Conservation (phyloP, 2,888 invertebrate species). For the Drosophila pegasa region DNA sequence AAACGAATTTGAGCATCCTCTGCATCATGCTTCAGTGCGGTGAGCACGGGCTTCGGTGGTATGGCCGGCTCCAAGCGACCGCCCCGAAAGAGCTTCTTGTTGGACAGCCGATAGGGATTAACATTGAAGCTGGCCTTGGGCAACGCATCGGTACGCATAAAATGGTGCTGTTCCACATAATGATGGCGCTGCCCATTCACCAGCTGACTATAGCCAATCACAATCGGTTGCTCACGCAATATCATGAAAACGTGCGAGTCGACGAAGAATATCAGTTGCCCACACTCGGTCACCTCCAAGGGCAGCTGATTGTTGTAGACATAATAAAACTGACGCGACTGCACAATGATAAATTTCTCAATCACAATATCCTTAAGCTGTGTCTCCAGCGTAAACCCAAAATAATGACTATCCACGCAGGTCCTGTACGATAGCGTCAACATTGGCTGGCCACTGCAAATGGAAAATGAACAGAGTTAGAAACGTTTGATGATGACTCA, state of each 20-base stretch:
- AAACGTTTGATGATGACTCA: not conserved
- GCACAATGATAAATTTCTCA: slow-evolving; percentile 81
- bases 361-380: slow-evolving; percentile 63
- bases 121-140: slow-evolving; percentile 69
- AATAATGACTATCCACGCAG: slow-evolving; percentile 80
- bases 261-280: slow-evolving; percentile 71
- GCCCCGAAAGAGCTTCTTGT: slow-evolving; percentile 43
- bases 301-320: slow-evolving; percentile 74
- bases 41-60: slow-evolving; percentile 49
- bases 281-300: slow-evolving; percentile 49
- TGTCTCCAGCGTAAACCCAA: slow-evolving; percentile 79
- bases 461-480: not conserved
- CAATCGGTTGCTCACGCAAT: slow-evolving; percentile 78
- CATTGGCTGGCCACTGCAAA: slow-evolving; percentile 62
- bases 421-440: slow-evolving; percentile 73
- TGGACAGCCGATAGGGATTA: slow-evolving; percentile 67
- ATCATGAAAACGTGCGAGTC: slow-evolving; percentile 81
- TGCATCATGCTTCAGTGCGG: slow-evolving; percentile 52
- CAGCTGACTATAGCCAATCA: slow-evolving; percentile 69
- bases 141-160: slow-evolving; percentile 75
- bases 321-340: slow-evolving; percentile 77
- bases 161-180: slow-evolving; percentile 82
- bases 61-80: slow-evolving; percentile 39
- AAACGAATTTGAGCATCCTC: slow-evolving; percentile 45
- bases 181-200: slow-evolving; percentile 42